A percentile compares a stretch with the other conserved stretches of the same genome.
Conservation (phyloP, 2,797 vertebrate genomes). For the Danio albolineatus region DNA sequence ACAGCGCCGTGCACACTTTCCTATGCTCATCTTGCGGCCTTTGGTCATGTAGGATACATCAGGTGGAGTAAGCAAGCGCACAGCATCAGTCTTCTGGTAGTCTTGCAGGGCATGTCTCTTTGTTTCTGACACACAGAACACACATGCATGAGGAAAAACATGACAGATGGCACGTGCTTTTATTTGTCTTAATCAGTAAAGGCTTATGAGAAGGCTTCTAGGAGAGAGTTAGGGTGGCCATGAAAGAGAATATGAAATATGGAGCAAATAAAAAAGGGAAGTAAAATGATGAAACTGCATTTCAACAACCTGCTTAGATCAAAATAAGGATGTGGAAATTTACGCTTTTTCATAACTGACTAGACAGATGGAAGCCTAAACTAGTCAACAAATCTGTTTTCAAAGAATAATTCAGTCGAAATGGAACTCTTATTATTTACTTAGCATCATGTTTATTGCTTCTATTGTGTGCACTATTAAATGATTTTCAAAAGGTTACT, state of each 20-base stretch:
- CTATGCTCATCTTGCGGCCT: constrained; percentile 84
- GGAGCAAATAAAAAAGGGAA: constrained; percentile 20
- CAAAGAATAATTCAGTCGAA: background rate
- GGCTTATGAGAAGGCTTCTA: background rate
- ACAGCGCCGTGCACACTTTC: constrained; percentile 91
- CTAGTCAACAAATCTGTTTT: background rate
- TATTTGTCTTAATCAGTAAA: constrained; percentile 8
- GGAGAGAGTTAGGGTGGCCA: background rate
- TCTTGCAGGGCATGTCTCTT: constrained; percentile 93
- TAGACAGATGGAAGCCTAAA: background rate
- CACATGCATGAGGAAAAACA: background rate
- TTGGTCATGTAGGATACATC: constrained; percentile 84
- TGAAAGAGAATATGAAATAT: background rate
- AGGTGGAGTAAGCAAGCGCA: constrained; percentile 78
- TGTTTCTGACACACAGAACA: constrained; percentile 78
- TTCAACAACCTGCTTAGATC: constrained; percentile 1
- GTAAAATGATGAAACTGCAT: background rate
- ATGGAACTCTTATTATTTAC: background rate
- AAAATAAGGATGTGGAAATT: background rate
- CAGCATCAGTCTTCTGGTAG: constrained; percentile 89
- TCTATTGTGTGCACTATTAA: too few species aligned
- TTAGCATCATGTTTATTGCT: background rate
- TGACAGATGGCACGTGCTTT: constrained; percentile 7
- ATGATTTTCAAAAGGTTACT: too few species aligned
- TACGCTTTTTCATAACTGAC: background rate